These are phyloP conservation scores for Merluccius polli DNA, from an alignment of 2,797 vertebrate genomes.

Conservation along the genomic window DNA sequence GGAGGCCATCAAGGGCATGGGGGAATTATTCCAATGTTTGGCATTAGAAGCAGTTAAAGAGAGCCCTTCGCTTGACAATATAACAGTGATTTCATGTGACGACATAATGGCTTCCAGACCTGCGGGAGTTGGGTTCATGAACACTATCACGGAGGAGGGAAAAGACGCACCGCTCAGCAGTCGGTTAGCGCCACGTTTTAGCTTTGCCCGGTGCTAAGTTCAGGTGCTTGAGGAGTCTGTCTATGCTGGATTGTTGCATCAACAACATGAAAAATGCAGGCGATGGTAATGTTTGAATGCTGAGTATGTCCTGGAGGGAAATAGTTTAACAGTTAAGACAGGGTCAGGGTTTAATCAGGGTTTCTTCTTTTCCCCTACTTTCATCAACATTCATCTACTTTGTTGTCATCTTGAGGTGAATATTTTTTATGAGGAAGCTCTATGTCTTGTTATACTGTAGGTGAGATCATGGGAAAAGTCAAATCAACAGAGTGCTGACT, in stretches of 20 bases:
- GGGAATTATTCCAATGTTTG: conserved; percentile 26
- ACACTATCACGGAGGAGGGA: conserved; percentile 31
- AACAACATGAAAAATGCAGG: conserved; percentile 42
- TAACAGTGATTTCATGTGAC: conserved; percentile 33
- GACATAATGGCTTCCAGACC: conserved; percentile 42
- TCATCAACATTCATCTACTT: neutral
- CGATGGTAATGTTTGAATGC: conserved; percentile 36
- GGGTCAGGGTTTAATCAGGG: neutral
- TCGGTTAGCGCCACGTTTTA: neutral
- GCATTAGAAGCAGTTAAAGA: conserved; percentile 22
- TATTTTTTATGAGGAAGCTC: neutral
- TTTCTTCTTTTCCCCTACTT: neutral
- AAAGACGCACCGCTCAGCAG: conserved; percentile 13
- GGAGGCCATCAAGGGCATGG: conserved; percentile 12
- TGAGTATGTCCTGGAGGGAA: conserved; percentile 36
- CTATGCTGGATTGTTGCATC: conserved; percentile 32
- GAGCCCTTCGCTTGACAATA: conserved; percentile 21
- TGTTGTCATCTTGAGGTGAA: neutral
- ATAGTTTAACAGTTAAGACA: conserved; percentile 27
- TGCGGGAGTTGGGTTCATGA: conserved; percentile 21
- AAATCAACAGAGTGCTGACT: neutral
- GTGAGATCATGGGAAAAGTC: conserved; percentile 5
- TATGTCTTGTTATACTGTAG: neutral
- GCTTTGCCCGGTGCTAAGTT: neutral
- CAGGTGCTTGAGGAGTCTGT: neutral